Percentiles rank a stretch among this genome's conserved stretches.
These are phyloP conservation scores for Megaustenia siamemsis DNA, from an alignment of 2,888 invertebrate species.

Conservation along the genomic window DNA sequence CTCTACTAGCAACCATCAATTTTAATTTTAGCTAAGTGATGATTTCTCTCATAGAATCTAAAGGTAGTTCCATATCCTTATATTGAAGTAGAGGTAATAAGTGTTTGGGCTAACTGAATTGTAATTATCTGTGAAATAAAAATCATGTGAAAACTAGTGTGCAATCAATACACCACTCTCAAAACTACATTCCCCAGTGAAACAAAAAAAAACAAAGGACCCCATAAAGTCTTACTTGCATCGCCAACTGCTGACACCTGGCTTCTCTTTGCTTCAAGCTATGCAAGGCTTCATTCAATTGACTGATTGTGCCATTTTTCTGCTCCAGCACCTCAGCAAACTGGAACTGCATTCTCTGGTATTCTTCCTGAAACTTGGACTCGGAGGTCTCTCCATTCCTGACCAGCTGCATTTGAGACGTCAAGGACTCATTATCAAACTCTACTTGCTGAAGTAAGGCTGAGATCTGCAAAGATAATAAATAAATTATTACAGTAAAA, in stretches of 20 bases:
- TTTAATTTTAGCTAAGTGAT: too few relatives aligned
- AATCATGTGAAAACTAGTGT: too few relatives aligned
- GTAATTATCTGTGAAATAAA: too few relatives aligned
- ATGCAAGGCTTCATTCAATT: slow-evolving; percentile 68
- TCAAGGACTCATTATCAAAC: slow-evolving; percentile 69
- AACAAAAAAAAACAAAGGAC: too few relatives aligned
- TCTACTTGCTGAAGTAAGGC: slow-evolving; percentile 63
- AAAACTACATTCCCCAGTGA: too few relatives aligned
- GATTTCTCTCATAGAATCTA: too few relatives aligned
- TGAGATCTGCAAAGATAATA: slow-evolving; percentile 26
- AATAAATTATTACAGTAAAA: not conserved
- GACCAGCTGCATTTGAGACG: slow-evolving; percentile 63
- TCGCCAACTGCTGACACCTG: slow-evolving; percentile 74
- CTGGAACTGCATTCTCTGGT: slow-evolving; percentile 70
- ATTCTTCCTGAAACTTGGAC: slow-evolving; percentile 65
- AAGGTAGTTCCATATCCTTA: too few relatives aligned
- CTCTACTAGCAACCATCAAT: too few relatives aligned
- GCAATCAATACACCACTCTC: too few relatives aligned
- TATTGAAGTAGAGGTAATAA: too few relatives aligned
- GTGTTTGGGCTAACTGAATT: too few relatives aligned
- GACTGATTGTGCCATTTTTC: slow-evolving; percentile 67
- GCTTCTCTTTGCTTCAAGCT: slow-evolving; percentile 70
- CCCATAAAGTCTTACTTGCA: slow-evolving; percentile 68
- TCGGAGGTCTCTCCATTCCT: slow-evolving; percentile 58
- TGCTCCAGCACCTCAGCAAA: slow-evolving; percentile 69